Evolutionary conservation across 1,140 invertebrate genomes (phyloP).

Genomic region (Conus betulinus): DNA sequence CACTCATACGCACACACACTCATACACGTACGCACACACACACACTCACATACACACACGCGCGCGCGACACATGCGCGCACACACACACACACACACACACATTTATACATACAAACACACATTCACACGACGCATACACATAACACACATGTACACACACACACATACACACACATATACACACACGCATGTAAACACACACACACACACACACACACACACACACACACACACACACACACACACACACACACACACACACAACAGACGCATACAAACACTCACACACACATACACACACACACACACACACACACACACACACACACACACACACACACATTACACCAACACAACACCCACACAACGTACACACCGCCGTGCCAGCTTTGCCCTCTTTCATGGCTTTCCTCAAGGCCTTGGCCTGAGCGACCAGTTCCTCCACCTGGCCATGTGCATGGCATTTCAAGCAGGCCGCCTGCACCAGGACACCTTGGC

Average conservation of each 20-base stretch:
- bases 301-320: slow-evolving; percentile 6
- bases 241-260: background rate
- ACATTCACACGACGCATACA: no score
- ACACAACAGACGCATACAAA: no score
- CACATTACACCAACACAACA: no score
- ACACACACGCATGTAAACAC: background rate
- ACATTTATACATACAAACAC: background rate
- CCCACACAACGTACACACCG: background rate
- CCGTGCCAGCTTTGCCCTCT: slow-evolving; percentile 42
- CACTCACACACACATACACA: slow-evolving; percentile 3
- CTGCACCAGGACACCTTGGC: slow-evolving; percentile 40
- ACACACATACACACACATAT: no score
- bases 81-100: slow-evolving; percentile 14
- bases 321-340: slow-evolving; percentile 2
- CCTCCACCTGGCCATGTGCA: slow-evolving; percentile 67
- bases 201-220: no score
- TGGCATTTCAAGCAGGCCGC: slow-evolving; percentile 64
- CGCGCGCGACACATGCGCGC: background rate
- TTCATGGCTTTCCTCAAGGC: slow-evolving; percentile 63
- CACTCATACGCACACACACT: no score
- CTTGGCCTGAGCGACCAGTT: slow-evolving; percentile 64
- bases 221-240: background rate
- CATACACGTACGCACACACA: no score
- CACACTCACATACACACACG: background rate
- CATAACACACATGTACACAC: no score